phyloP scores from a whole-genome alignment of 2,888 invertebrate genomes.

The Sphaerophoria taeniata region DNA sequence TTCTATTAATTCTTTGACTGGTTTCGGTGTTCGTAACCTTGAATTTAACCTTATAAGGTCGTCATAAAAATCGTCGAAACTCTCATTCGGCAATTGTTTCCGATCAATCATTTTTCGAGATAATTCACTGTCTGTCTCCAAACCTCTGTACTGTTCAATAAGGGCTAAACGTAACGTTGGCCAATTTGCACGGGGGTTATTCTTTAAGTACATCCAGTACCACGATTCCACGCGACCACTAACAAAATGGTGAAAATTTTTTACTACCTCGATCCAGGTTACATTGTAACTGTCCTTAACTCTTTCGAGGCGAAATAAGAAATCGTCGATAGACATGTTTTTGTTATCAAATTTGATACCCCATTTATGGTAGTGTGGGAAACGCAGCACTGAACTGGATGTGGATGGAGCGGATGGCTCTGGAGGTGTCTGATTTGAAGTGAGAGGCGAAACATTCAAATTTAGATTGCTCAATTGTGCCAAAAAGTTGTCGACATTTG shows the following conservation, averaged over 20 bases:
- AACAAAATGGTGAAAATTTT: neutral
- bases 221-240: neutral
- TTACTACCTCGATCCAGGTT: neutral
- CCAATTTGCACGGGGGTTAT: neutral
- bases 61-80: no score
- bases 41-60: no score
- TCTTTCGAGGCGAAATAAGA: neutral
- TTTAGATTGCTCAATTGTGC: slow-evolving; percentile 15
- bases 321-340: slow-evolving; percentile 9
- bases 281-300: slow-evolving; percentile 1
- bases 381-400: neutral
- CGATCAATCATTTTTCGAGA: slow-evolving; percentile 5
- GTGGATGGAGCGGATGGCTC: neutral
- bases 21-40: no score
- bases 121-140: slow-evolving; percentile 16
- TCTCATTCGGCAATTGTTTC: neutral
- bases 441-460: neutral
- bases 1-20: no score
- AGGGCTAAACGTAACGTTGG: slow-evolving; percentile 1
- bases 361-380: no score
- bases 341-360: no score
- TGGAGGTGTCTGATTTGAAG: neutral
- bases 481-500: slow-evolving; percentile 4
- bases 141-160: slow-evolving; percentile 14
- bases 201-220: slow-evolving; percentile 2